Conservation (phyloP, 2,797 vertebrate species). For the Onychomys torridus region DNA sequence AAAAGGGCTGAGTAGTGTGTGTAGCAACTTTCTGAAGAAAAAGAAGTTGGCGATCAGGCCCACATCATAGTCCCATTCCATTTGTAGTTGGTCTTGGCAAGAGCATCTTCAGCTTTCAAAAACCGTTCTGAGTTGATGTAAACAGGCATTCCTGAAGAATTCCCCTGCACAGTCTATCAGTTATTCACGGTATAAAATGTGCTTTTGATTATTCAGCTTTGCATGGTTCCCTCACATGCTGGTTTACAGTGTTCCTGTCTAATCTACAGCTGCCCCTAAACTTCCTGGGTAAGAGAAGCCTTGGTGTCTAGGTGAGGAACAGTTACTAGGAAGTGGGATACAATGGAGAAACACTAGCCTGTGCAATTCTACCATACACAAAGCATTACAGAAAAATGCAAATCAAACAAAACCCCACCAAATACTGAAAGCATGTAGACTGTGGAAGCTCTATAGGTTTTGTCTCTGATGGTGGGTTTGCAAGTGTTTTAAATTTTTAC, state of each 20-base stretch:
- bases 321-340: not conserved
- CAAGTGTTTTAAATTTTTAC: slow-evolving; percentile 40
- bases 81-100: not conserved
- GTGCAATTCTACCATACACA: not conserved
- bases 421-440: not conserved
- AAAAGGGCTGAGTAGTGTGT: not conserved
- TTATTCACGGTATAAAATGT: not conserved
- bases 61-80: not conserved
- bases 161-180: not conserved
- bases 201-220: not conserved
- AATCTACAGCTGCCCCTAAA: not conserved
- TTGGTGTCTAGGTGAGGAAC: not conserved
- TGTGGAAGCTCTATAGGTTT: not conserved
- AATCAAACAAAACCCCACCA: not conserved
- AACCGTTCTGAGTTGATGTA: not conserved
- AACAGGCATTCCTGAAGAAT: not conserved
- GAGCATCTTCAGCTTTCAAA: not conserved
- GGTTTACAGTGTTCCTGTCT: not conserved
- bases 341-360: not conserved
- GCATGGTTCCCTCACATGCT: not conserved
- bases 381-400: not conserved
- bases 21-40: not conserved
- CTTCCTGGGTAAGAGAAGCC: not conserved
- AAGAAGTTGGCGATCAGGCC: not conserved
- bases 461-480: not conserved